A percentile compares a stretch with the other conserved stretches of the same genome.
These are phyloP conservation scores for Perca fluviatilis DNA, from an alignment of 2,113 vertebrate species.

Conservation along the genomic window DNA sequence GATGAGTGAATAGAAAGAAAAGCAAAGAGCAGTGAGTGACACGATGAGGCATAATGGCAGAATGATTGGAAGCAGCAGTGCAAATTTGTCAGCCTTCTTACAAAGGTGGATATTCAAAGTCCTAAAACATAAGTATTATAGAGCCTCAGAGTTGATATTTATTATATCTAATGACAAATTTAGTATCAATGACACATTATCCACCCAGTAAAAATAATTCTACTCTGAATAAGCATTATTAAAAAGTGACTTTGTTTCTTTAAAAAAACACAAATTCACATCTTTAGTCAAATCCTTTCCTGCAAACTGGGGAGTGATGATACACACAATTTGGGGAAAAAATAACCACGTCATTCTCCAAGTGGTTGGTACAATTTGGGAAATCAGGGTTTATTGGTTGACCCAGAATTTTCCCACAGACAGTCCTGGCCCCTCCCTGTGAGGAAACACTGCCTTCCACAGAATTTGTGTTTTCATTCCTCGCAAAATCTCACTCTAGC, in stretches of 20 bases:
- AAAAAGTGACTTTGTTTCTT: not conserved
- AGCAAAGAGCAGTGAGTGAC: constrained; percentile 56
- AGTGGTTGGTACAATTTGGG: constrained; percentile 39
- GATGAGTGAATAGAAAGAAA: constrained; percentile 51
- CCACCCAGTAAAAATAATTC: not conserved
- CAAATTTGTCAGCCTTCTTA: constrained; percentile 11
- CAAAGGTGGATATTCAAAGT: constrained; percentile 27
- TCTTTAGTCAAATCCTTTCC: not conserved
- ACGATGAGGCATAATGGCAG: constrained; percentile 54
- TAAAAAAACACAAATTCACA: not conserved
- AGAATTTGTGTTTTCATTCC: constrained; percentile 16
- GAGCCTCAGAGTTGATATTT: not conserved
- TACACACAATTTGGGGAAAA: constrained; percentile 34
- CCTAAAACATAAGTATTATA: not conserved
- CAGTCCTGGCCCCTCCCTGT: constrained; percentile 14
- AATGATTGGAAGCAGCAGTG: constrained; percentile 31
- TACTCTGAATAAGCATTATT: not conserved
- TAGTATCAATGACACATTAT: not conserved
- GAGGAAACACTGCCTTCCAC: constrained; percentile 30
- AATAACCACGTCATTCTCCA: constrained; percentile 22
- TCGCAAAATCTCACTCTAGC: constrained; percentile 3
- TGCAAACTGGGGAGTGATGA: constrained; percentile 12
- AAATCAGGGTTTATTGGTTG: constrained; percentile 45
- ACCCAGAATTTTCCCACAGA: constrained; percentile 44
- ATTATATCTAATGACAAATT: not conserved